phyloP scores from a whole-genome alignment of 2,113 vertebrate genomes.

The Platycercus adscitus region DNA sequence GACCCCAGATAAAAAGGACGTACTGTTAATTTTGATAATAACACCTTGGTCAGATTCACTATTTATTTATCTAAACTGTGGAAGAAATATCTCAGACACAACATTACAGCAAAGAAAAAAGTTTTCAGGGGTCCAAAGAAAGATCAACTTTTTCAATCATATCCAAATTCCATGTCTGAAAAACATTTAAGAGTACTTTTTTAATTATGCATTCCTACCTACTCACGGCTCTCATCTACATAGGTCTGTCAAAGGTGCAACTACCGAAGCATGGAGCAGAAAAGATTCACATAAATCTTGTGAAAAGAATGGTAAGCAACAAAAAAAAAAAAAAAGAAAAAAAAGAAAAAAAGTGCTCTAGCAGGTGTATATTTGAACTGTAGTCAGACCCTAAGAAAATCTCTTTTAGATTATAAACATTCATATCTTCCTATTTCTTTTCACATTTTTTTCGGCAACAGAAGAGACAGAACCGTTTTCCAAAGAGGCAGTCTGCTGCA shows the following conservation, averaged over 20 bases:
- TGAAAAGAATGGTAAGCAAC: not conserved
- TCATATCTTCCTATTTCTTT: not conserved
- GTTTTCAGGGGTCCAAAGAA: not conserved
- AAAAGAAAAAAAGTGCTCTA: not conserved
- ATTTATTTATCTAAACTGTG: not conserved
- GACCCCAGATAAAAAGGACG: fast-evolving
- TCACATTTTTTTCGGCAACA: not conserved
- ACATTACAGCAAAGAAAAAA: not conserved
- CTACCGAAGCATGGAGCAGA: not conserved
- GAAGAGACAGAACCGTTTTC: not conserved
- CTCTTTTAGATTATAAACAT: not conserved
- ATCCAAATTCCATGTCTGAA: not conserved
- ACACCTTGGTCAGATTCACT: not conserved
- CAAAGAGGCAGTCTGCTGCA: not conserved
- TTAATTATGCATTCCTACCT: not conserved
- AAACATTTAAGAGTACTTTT: not conserved
- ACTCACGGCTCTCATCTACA: not conserved
- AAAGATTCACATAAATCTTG: not conserved
- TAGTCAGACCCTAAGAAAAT: not conserved
- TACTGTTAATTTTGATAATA: not conserved
- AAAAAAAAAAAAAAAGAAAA: not conserved
- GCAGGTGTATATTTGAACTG: not conserved
- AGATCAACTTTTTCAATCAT: not conserved
- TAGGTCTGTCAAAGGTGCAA: not conserved
- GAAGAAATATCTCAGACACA: not conserved